Base-by-base conservation (phyloP, 1,140 invertebrate species). In the Ceratosolen fusciceps region DNA sequence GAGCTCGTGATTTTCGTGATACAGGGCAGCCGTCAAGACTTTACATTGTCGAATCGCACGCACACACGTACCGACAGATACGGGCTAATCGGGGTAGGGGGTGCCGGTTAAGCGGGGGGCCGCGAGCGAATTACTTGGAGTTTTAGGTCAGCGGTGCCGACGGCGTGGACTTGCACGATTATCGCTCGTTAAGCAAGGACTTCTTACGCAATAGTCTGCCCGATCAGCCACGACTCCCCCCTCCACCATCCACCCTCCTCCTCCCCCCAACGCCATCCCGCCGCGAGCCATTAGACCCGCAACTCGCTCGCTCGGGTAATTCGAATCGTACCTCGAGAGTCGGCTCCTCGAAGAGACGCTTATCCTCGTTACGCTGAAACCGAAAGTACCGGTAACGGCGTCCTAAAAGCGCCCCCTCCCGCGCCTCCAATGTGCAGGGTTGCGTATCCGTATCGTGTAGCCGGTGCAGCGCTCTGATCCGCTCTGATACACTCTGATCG, bases 111-210 rank as follows among this genome's bases (percentile, higher is more conserved):
- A n/a, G n/a, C n/a, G n/a, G n/a, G n/a, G 43, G 43, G 16, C 43
- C 16, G 16, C 43, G 43, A n/a, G 43, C 43, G 7, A 9, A 16
- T 9, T 47, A 16, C 43, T 47, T n/a, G 26, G n/a, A 75, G 4
- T 7, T 7, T 29, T 21, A 34, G 37, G n/a, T 49, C 21, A 26
- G 39, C 60, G 74, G 16, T 39, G 24, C 39, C 34, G 16, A 34
- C 29, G 60, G 29, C 43, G 43, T 37, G 21, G 37, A 65, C 37
- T 37, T 60, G 67, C 39, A 54, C 71, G 62, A 73, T n/a, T n/a
- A 74, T 74, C 49, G 62, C 21, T 75, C 62, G 49, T 80, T 80
- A 70, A 75, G 78, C 75, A 80, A n/a, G n/a, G n/a, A 80, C 75
- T 80, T 34, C 65, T 80, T 80, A 47, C 78, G 37, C 65, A 75